These are phyloP conservation scores for Orthonychiurus folsomi DNA, from an alignment of 2,888 invertebrate species.

Conservation along the genomic window DNA sequence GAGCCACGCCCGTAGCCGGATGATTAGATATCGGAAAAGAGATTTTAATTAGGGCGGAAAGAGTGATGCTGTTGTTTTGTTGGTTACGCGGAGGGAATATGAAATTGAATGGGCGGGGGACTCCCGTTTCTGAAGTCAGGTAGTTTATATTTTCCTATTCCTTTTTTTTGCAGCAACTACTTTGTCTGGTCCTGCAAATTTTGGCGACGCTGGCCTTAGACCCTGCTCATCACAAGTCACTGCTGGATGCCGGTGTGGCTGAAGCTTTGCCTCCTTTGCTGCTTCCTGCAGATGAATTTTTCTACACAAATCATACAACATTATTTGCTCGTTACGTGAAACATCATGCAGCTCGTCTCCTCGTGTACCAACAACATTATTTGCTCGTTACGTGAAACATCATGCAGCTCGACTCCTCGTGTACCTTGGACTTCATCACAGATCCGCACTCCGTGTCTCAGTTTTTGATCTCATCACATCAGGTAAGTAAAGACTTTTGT, in stretches of 20 bases:
- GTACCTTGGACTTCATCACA: slow-evolving; percentile 55
- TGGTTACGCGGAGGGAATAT: too few species aligned
- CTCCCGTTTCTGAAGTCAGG: too few species aligned
- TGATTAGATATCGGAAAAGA: too few species aligned
- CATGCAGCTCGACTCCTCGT: slow-evolving; percentile 56
- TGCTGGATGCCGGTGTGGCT: slow-evolving; percentile 53
- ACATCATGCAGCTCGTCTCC: slow-evolving; percentile 55
- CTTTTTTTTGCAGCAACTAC: slow-evolving; percentile 50
- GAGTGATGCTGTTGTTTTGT: too few species aligned
- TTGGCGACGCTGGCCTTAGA: slow-evolving; percentile 53
- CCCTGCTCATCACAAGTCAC: slow-evolving; percentile 50
- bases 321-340: slow-evolving; percentile 56
- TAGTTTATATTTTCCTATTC: background rate
- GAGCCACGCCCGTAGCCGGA: too few species aligned
- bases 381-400: slow-evolving; percentile 56
- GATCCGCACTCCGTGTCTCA: slow-evolving; percentile 53
- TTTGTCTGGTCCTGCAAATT: slow-evolving; percentile 55
- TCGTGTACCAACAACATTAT: slow-evolving; percentile 57
- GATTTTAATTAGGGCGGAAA: too few species aligned
- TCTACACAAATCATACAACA: slow-evolving; percentile 58
- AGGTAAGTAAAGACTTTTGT: slow-evolving; percentile 43
- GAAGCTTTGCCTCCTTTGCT: slow-evolving; percentile 55
- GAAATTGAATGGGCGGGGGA: too few species aligned
- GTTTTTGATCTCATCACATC: slow-evolving; percentile 50
- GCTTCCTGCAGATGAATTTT: slow-evolving; percentile 59